phyloP scores from a whole-genome alignment of 2,888 invertebrate genomes.

The Perizoma flavofasciatum region DNA sequence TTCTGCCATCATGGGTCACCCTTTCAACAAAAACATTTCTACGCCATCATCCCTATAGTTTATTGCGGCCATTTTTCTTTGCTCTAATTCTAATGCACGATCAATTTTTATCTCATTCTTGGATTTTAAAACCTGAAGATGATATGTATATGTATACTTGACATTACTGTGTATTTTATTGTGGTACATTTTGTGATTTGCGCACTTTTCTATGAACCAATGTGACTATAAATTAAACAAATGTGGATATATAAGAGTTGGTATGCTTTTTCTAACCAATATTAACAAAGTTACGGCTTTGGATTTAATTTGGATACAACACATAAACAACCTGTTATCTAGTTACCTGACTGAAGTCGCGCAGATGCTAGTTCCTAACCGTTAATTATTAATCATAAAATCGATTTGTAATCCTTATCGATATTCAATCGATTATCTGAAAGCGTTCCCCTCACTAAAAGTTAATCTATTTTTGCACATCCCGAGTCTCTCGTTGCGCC shows the following conservation, averaged over 20 bases:
- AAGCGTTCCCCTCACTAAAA: slow-evolving; percentile 40
- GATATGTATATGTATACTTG: slow-evolving; percentile 3
- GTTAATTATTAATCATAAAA: no score
- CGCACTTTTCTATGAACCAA: no score
- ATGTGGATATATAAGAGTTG: no score
- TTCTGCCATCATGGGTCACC: slow-evolving; percentile 41
- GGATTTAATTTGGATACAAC: no score
- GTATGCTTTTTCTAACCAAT: no score
- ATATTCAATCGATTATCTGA: slow-evolving; percentile 42
- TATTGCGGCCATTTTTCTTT: slow-evolving; percentile 30
- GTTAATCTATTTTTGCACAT: slow-evolving; percentile 51
- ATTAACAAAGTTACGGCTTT: no score
- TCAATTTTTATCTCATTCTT: slow-evolving; percentile 34
- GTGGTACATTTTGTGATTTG: no score
- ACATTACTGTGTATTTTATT: background rate
- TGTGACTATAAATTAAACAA: no score
- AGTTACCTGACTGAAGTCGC: no score
- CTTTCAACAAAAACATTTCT: slow-evolving; percentile 45
- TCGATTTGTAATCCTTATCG: background rate
- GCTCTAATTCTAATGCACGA: slow-evolving; percentile 31
- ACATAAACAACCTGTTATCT: no score
- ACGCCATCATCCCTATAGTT: slow-evolving; percentile 42
- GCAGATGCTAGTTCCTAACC: no score
- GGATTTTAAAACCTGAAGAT: slow-evolving; percentile 16
- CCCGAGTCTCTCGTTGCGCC: slow-evolving; percentile 50